Conservation (phyloP, 1,140 invertebrate genomes). For the Camponotus pennsylvanicus region DNA sequence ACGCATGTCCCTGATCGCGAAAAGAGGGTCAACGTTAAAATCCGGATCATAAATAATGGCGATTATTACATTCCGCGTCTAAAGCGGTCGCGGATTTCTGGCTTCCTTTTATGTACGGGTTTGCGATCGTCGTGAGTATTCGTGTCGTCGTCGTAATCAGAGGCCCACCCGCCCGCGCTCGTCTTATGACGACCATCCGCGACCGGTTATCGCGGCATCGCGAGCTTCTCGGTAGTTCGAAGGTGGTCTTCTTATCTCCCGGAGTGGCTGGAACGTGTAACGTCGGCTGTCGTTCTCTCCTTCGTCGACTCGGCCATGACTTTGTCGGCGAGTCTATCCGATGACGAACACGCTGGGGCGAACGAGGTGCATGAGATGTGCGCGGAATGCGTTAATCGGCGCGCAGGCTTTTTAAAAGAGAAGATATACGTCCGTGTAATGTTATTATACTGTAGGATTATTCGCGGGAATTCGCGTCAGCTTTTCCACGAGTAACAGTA, state of each 20-base stretch:
- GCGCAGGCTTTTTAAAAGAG: neutral
- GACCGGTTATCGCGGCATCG: slow-evolving; percentile 61
- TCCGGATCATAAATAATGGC: neutral
- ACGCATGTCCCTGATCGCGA: neutral
- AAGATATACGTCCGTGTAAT: neutral
- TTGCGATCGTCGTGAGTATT: neutral
- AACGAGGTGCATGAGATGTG: slow-evolving; percentile 33
- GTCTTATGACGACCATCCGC: slow-evolving; percentile 23
- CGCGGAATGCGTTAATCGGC: slow-evolving; percentile 40
- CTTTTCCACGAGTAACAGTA: neutral
- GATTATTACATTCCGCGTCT: slow-evolving; percentile 28
- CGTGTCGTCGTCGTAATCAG: neutral
- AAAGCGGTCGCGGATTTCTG: neutral
- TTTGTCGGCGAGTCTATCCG: slow-evolving; percentile 29
- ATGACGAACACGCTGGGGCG: slow-evolving; percentile 18
- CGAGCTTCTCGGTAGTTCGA: slow-evolving; percentile 66
- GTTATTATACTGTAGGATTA: neutral
- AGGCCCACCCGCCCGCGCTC: slow-evolving; percentile 38
- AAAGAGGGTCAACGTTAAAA: slow-evolving; percentile 1
- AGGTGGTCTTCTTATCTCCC: slow-evolving; percentile 66
- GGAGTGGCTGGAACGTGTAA: slow-evolving; percentile 42
- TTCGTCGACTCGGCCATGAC: slow-evolving; percentile 7
- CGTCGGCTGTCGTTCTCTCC: slow-evolving; percentile 46
- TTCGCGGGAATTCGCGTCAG: neutral
- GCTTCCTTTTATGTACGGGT: slow-evolving; percentile 24